A percentile compares a stretch with the other conserved stretches of the same genome.
Evolutionary conservation across 1,140 invertebrate genomes (phyloP).

Genomic region (Drosophila elegans): DNA sequence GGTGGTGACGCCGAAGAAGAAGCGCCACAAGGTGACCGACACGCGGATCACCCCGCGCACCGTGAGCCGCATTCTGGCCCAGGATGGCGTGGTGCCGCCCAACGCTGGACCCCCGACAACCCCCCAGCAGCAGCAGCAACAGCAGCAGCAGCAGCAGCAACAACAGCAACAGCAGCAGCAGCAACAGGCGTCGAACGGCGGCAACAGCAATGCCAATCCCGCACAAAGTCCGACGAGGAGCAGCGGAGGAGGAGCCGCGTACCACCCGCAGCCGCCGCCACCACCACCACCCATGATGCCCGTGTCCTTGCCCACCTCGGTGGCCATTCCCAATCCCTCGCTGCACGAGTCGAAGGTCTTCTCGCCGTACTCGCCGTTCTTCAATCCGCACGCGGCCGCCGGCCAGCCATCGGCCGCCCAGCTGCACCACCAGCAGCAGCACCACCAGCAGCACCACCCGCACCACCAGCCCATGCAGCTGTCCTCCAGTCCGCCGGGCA

Average conservation of each 20-base stretch:
- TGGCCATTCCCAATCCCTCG: conserved; percentile 98
- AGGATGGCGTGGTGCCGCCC: conserved; percentile 90
- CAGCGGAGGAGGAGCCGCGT: conserved; percentile 59
- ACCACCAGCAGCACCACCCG: conserved; percentile 64
- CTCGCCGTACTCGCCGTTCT: conserved; percentile 95
- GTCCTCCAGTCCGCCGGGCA: conserved; percentile 86
- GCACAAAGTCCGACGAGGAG: conserved; percentile 89
- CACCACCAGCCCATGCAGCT: conserved; percentile 85
- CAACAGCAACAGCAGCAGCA: conserved; percentile 53
- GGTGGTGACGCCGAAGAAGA: conserved; percentile 97
- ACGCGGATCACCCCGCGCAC: conserved; percentile 96
- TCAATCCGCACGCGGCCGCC: conserved; percentile 86
- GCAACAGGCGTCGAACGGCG: conserved; percentile 43
- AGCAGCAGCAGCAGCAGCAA: conserved; percentile 44
- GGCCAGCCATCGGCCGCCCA: conserved; percentile 84
- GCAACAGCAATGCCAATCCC: conserved; percentile 75
- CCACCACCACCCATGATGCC: conserved; percentile 87
- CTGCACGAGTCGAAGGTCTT: conserved; percentile 97
- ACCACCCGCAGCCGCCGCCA: conserved; percentile 89
- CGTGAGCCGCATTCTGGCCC: conserved; percentile 93
- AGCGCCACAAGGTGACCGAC: conserved; percentile 98
- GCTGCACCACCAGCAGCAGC: conserved; percentile 84
- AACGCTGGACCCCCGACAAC: conserved; percentile 45
- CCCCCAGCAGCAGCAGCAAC: conserved; percentile 48
- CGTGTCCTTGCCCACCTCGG: conserved; percentile 93